phyloP scores from a whole-genome alignment of 2,113 vertebrate genomes.

The Neodontobutis hainanensis region DNA sequence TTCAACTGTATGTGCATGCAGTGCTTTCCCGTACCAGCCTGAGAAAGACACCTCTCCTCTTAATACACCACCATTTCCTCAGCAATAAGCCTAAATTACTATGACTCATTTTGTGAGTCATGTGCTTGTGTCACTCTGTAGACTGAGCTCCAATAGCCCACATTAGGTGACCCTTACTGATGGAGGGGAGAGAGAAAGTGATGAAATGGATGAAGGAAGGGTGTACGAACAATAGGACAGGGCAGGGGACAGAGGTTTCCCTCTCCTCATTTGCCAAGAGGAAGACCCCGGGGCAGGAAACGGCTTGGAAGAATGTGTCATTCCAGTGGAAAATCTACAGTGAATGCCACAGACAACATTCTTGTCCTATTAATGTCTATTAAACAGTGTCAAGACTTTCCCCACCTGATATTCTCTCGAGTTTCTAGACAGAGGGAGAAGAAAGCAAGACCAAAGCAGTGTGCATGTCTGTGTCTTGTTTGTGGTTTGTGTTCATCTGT shows the following conservation, averaged over 20 bases:
- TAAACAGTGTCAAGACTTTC: conserved; percentile 58
- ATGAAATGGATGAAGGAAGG: conserved; percentile 39
- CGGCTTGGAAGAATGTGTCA: conserved; percentile 70
- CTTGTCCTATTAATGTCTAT: conserved; percentile 63
- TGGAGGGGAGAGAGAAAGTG: conserved; percentile 32
- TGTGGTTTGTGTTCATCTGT: conserved; percentile 73
- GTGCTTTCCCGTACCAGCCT: conserved; percentile 50
- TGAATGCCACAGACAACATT: conserved; percentile 69
- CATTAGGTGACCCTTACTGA: conserved; percentile 41
- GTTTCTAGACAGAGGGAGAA: neutral
- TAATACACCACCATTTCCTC: conserved; percentile 67
- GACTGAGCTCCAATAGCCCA: conserved; percentile 21
- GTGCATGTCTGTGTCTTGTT: conserved; percentile 67
- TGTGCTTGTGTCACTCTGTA: conserved; percentile 58
- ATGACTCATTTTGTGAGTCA: conserved; percentile 69
- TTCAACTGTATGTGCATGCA: conserved; percentile 7
- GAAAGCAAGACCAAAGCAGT: conserved; percentile 8
- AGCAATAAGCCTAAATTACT: conserved; percentile 56
- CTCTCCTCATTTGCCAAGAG: conserved; percentile 66
- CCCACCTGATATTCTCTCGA: conserved; percentile 71
- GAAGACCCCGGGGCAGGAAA: conserved; percentile 74
- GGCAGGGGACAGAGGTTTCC: conserved; percentile 68
- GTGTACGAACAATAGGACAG: conserved; percentile 31
- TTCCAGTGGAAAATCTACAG: conserved; percentile 73
- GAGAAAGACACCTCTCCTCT: conserved; percentile 67